A percentile compares a stretch with the other conserved stretches of the same genome.
These are phyloP conservation scores for Centrocercus urophasianus DNA, from an alignment of 2,113 vertebrate genomes.

Conservation along the genomic window DNA sequence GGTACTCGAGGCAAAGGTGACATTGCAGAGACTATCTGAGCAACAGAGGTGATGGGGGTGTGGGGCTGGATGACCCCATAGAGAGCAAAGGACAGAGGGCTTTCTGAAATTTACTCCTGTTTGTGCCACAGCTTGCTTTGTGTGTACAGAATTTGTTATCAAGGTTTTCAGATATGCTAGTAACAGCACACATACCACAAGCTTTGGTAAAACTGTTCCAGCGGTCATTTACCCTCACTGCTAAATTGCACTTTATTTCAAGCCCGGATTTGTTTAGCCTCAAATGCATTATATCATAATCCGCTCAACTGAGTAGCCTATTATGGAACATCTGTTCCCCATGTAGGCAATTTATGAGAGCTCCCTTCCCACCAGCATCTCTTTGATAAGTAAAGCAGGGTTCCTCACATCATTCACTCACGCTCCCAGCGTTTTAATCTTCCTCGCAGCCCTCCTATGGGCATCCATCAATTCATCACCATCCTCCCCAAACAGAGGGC, in stretches of 20 bases:
- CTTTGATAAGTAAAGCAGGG: slow-evolving; percentile 28
- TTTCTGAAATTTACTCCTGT: neutral
- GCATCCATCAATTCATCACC: slow-evolving; percentile 42
- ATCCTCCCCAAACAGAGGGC: slow-evolving; percentile 17
- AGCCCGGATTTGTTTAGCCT: slow-evolving; percentile 49
- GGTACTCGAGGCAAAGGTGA: neutral
- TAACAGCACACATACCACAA: neutral
- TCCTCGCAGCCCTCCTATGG: neutral
- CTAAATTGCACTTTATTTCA: slow-evolving; percentile 20
- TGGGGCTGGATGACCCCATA: neutral
- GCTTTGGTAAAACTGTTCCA: neutral
- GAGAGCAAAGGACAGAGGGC: neutral
- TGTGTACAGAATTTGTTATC: neutral
- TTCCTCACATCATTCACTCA: slow-evolving; percentile 45
- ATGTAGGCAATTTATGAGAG: slow-evolving; percentile 43
- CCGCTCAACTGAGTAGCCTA: slow-evolving; percentile 43
- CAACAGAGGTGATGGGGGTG: neutral
- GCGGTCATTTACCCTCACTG: neutral
- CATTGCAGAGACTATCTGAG: neutral
- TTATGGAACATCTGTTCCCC: slow-evolving; percentile 50
- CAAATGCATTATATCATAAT: slow-evolving; percentile 47
- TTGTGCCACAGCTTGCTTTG: neutral
- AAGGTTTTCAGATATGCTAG: neutral
- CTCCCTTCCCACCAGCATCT: slow-evolving; percentile 33
- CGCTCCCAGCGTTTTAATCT: neutral